Evolutionary conservation across 2,888 invertebrate genomes (phyloP).

Genomic region (Archaeoteleia sp.): DNA sequence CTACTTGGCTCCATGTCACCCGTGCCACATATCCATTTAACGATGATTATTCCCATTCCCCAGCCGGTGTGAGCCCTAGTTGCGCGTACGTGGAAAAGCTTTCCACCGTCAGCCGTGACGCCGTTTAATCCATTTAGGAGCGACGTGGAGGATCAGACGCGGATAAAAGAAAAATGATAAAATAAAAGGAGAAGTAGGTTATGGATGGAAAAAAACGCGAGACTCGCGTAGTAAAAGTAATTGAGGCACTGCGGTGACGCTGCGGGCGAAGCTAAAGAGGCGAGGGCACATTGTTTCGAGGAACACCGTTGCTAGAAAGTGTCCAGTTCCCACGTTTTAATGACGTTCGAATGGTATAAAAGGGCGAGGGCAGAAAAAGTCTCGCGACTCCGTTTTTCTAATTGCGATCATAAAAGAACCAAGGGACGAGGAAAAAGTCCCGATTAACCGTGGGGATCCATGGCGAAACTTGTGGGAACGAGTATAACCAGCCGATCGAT

Average conservation of each 20-base stretch:
- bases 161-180: conserved; percentile 5
- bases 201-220: conserved; percentile 12
- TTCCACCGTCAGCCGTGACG: too few relatives aligned
- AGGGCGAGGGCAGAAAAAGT: not conserved
- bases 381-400: conserved; percentile 4
- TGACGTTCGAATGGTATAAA: not conserved
- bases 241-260: conserved; percentile 35
- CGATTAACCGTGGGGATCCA: not conserved
- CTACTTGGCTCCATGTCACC: conserved; percentile 58
- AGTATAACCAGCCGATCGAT: conserved; percentile 4
- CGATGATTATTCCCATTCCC: conserved; percentile 56
- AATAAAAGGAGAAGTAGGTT: conserved; percentile 11
- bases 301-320: conserved; percentile 17
- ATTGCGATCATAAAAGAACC: conserved; percentile 3
- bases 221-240: conserved; percentile 29
- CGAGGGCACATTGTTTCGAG: conserved; percentile 26
- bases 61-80: too few relatives aligned
- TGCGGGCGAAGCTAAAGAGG: conserved; percentile 19
- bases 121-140: conserved; percentile 18
- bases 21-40: conserved; percentile 56
- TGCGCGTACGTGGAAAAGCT: too few relatives aligned
- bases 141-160: conserved; percentile 8
- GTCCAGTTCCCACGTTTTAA: conserved; percentile 45
- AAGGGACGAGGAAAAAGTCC: not conserved
- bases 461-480: not conserved